Base-by-base conservation (phyloP, 53 echinoderm and acorn worm species). In the Actinopyga echinites region DNA sequence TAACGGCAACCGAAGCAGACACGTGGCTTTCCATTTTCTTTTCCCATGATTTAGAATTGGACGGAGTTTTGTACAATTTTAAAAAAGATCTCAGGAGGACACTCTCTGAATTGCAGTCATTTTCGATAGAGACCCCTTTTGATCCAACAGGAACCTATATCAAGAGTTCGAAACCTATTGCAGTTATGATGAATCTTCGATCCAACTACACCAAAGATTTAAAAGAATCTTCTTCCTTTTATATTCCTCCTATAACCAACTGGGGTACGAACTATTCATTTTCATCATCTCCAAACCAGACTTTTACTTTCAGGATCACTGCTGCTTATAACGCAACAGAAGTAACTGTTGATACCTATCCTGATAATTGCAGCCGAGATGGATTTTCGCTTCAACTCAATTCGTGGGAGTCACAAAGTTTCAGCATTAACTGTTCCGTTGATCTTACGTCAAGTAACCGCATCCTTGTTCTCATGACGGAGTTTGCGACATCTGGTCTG, bases 141-240 rank as follows among this genome's bases (percentile, higher is more conserved):
- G 69, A 69, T 32, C 42, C 43, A n/a, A 34, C 69, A 20, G 69
- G 69, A 42, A 69, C 69, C 10, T 69, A 42, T 34, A 32, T 69
- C 6, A 36, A 38, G 21, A 23, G 38, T 4, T 69, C 69, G 43
- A 69, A 40, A 25, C 69, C 38, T 19, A 21, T 69, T 31, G 69
- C 69, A 32, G 10, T 69, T 21, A 37, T 69, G 69, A 38, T 36
- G 40, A 25, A 69, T 20, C 42, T 42, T 69, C 33, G 67, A 34
- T 33, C 67, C 10, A 12, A 67, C 15, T 8, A 67, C 37, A 37
- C 4, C 7, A 5, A 5, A 5, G 12, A 1, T 7, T 7, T 44
- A 1, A 13, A 44, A 44, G 44, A 44, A 44, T 8, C 8, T 13
- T 44, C 44, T 1, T 44, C 8, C 12, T 44, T 44, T 7, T 44